Percentiles rank a stretch among this genome's conserved stretches.
These are phyloP conservation scores for Zelostemma sp. DNA, from an alignment of 1,140 invertebrate genomes.

Conservation along the genomic window DNA sequence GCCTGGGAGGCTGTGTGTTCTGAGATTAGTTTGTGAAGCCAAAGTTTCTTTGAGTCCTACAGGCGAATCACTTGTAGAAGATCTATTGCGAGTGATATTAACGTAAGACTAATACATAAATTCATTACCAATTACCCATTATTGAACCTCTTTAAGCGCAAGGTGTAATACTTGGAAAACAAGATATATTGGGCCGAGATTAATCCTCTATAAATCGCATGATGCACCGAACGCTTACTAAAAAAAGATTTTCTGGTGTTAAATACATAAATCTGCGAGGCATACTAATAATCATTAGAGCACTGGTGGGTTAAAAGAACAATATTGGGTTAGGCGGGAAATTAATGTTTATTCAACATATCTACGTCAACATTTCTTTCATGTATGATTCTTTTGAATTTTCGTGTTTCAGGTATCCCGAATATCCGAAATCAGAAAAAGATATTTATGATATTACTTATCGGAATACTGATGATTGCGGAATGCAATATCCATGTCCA, in stretches of 20 bases:
- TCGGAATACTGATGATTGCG: constrained; percentile 48
- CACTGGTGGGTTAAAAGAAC: constrained; percentile 3
- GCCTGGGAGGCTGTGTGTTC: constrained; percentile 75
- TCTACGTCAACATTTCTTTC: constrained; percentile 16
- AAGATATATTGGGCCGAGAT: not conserved
- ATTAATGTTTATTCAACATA: too few relatives aligned
- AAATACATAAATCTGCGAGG: constrained; percentile 1
- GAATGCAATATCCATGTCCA: constrained; percentile 58
- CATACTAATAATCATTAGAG: not conserved
- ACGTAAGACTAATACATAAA: constrained; percentile 66
- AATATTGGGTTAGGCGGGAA: not conserved
- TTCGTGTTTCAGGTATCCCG: constrained; percentile 56
- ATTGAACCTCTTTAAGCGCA: not conserved
- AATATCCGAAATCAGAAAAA: constrained; percentile 25
- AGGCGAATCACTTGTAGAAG: constrained; percentile 76
- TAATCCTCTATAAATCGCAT: not conserved
- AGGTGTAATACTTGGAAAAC: not conserved
- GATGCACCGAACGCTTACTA: not conserved
- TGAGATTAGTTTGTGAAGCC: constrained; percentile 78
- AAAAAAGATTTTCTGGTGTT: constrained; percentile 1
- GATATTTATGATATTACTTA: constrained; percentile 61
- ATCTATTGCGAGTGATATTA: constrained; percentile 76
- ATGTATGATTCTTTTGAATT: not conserved
- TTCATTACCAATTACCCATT: not conserved
- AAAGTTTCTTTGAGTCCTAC: constrained; percentile 71